These are phyloP conservation scores for Sycobia sp. DNA, from an alignment of 1,140 invertebrate species.

Conservation along the genomic window DNA sequence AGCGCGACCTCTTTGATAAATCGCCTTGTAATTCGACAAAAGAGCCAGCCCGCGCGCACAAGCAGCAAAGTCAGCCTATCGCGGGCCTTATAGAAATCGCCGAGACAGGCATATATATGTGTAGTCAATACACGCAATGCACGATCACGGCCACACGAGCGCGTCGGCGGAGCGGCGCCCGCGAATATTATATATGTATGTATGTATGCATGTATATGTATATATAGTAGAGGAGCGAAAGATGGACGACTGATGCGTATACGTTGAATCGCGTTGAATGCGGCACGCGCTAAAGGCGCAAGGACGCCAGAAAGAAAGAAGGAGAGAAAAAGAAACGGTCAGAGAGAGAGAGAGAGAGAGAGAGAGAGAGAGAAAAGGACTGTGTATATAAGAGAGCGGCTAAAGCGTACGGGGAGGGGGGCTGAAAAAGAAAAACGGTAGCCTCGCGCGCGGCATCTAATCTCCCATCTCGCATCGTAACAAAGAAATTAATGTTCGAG, in stretches of 20 bases:
- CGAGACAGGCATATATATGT: neutral
- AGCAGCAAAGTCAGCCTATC: conserved; percentile 24
- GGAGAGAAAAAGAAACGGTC: too few relatives aligned
- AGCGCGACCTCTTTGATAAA: conserved; percentile 23
- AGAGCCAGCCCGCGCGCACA: conserved; percentile 7
- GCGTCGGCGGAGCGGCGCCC: conserved; percentile 8
- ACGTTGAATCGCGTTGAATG: too few relatives aligned
- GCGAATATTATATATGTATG: too few relatives aligned
- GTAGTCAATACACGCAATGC: neutral
- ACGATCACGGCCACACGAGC: neutral
- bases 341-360: conserved; percentile 11
- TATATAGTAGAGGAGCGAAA: too few relatives aligned
- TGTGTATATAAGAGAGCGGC: neutral
- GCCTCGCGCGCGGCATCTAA: conserved; percentile 37
- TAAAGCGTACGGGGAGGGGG: neutral
- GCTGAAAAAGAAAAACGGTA: conserved; percentile 35
- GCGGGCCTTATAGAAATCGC: conserved; percentile 19
- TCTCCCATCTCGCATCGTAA: conserved; percentile 45
- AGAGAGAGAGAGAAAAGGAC: neutral
- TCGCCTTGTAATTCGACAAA: conserved; percentile 31
- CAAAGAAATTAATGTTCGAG: conserved; percentile 46
- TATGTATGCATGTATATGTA: too few relatives aligned
- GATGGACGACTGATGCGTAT: too few relatives aligned
- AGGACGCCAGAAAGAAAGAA: too few relatives aligned
- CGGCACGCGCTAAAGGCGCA: too few relatives aligned